Evolutionary conservation across 1,140 invertebrate species (phyloP), one percentile per base, ranked within the genome.

Genomic region (Holotrichia oblita): DNA sequence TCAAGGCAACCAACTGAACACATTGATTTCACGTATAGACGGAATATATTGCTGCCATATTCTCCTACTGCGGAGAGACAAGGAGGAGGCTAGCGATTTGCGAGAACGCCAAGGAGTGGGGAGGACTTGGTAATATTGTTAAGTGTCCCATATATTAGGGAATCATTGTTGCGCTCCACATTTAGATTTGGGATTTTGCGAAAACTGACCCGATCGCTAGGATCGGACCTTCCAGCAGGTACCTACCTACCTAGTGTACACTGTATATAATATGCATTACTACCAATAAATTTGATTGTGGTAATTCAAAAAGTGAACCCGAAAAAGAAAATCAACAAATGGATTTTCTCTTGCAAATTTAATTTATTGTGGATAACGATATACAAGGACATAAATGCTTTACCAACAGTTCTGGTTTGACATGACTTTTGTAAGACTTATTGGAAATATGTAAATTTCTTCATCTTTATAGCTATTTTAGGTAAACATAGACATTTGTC

Each of bases 21-120:
- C 85, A 86, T 86, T 85, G 85, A 86, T 86, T 86, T 86, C 85
- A 85, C 84, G 84, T 86, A 86, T 86, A 86, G 85, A 86, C 85
- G 83, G 79, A 84, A 86, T 86, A 85, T 85, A 85, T 85, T 84
- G 84, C 84, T 80, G 83, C 84, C 82, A 84, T 85, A 84, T 84
- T 84, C 82, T 79, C 80, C 41, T 72, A 34, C n/a, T 75, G 22
- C 69, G 55, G 76, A 75, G 80, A 44, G n/a, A n/a, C n/a, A n/a
- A n/a, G n/a, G 76, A 77, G 76, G 78, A 79, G 72, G 77, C 61
- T 17, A 59, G 79, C 14, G 78, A 41, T 24, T 40, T 27, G 64
- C 22, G 64, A 34, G 34, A 73, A 40, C 9, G 24, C 72, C 0
- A 41, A 3, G 72, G 40, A 6, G 72, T 40, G 61, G 42, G 74